phyloP scores from a whole-genome alignment of 2,797 vertebrate species.

The Hippoglossus hippoglossus region DNA sequence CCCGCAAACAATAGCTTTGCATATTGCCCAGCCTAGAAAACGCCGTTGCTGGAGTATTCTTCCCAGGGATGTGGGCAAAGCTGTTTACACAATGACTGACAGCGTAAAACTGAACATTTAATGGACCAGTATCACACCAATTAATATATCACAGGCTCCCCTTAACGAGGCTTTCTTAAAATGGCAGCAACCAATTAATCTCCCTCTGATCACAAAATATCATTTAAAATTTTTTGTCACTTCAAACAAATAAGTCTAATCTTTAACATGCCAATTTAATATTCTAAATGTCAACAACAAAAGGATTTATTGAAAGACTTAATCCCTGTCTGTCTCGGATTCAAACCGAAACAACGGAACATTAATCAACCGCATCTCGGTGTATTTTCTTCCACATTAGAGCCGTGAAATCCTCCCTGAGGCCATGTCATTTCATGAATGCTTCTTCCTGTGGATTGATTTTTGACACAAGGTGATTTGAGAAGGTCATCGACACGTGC shows the following conservation, averaged over 20 bases:
- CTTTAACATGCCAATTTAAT: conserved; percentile 52
- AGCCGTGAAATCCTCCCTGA: conserved; percentile 42
- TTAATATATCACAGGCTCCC: conserved; percentile 62
- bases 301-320: conserved; percentile 49
- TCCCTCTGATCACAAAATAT: conserved; percentile 59
- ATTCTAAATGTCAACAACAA: conserved; percentile 66
- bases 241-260: conserved; percentile 60
- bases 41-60: conserved; percentile 24
- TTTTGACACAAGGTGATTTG: conserved; percentile 42
- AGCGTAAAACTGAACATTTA: conserved; percentile 50
- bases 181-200: conserved; percentile 68
- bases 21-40: conserved; percentile 33
- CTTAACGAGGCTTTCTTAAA: conserved; percentile 43
- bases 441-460: conserved; percentile 25
- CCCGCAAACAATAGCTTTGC: conserved; percentile 39
- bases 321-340: conserved; percentile 50
- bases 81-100: conserved; percentile 51
- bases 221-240: conserved; percentile 55
- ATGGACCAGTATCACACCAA: conserved; percentile 42
- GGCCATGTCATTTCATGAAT: conserved; percentile 25
- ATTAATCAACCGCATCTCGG: conserved; percentile 51
- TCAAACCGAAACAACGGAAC: conserved; percentile 40
- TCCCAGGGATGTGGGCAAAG: conserved; percentile 21
- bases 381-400: conserved; percentile 40
- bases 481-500: conserved; percentile 40